Evolutionary conservation across 2,888 invertebrate genomes (phyloP).

Genomic region (Pachymerium ferrugineum): DNA sequence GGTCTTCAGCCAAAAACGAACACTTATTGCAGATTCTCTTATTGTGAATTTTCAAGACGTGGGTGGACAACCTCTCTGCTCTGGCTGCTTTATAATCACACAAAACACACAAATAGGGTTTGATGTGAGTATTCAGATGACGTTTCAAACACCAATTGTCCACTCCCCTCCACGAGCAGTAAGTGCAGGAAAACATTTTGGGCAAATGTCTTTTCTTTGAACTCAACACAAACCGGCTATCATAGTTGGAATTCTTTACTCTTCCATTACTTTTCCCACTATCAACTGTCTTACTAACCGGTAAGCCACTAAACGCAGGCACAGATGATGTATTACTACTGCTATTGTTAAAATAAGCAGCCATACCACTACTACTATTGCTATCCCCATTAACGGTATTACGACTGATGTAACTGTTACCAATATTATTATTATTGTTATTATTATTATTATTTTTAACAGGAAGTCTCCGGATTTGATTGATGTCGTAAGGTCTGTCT

Average conservation of each 20-base stretch:
- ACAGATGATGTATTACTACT: slow-evolving; percentile 42
- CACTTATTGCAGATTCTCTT: slow-evolving; percentile 85
- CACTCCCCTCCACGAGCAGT: slow-evolving; percentile 86
- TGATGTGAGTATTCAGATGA: slow-evolving; percentile 85
- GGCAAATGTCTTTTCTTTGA: slow-evolving; percentile 54
- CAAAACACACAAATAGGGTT: slow-evolving; percentile 81
- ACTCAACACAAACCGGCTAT: slow-evolving; percentile 21
- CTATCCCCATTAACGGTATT: background rate
- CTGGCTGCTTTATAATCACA: slow-evolving; percentile 92
- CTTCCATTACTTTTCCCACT: slow-evolving; percentile 32
- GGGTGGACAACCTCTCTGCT: slow-evolving; percentile 80
- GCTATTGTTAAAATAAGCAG: slow-evolving; percentile 32
- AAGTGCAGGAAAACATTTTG: slow-evolving; percentile 76
- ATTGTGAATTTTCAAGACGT: slow-evolving; percentile 85
- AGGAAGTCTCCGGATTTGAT: slow-evolving; percentile 40
- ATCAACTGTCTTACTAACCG: slow-evolving; percentile 40
- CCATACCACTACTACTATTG: background rate
- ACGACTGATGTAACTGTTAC: background rate
- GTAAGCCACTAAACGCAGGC: slow-evolving; percentile 42
- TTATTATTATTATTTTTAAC: slow-evolving; percentile 46
- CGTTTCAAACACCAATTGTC: slow-evolving; percentile 91
- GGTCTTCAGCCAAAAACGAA: slow-evolving; percentile 77
- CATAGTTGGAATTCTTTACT: slow-evolving; percentile 17
- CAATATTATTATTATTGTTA: slow-evolving; percentile 55
- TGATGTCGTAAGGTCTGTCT: slow-evolving; percentile 72